These are phyloP conservation scores for Megaceryle maxima DNA, from an alignment of 2,113 vertebrate species.

Conservation along the genomic window DNA sequence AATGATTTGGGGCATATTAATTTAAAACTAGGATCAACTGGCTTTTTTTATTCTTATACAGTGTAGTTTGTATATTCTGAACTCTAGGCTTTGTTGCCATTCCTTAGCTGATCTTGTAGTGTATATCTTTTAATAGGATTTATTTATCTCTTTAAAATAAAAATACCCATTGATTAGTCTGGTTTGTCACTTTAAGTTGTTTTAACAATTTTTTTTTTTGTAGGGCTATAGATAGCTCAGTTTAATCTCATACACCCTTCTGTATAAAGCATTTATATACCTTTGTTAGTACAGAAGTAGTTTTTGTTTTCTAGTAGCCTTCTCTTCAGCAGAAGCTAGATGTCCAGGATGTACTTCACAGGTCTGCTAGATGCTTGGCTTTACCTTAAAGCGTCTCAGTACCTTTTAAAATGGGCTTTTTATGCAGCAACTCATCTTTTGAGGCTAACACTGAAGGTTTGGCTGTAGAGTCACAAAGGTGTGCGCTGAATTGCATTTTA, in stretches of 20 bases:
- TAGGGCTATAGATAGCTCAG: slow-evolving; percentile 68
- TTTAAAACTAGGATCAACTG: background rate
- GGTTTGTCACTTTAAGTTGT: background rate
- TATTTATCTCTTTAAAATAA: background rate
- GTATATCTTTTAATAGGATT: background rate
- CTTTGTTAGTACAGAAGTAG: background rate
- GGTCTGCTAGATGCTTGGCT: background rate
- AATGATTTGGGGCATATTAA: background rate
- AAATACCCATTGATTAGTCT: background rate
- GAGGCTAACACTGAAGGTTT: slow-evolving; percentile 63
- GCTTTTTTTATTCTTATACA: background rate
- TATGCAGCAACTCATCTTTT: slow-evolving; percentile 69
- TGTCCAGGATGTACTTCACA: background rate
- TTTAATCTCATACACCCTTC: background rate
- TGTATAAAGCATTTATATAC: background rate
- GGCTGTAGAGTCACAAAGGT: background rate
- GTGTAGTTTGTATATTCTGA: background rate
- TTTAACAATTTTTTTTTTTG: background rate
- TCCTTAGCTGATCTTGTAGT: background rate
- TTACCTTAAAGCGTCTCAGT: background rate
- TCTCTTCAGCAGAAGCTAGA: background rate
- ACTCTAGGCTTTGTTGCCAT: background rate
- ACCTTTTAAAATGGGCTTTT: background rate
- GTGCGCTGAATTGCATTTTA: background rate
- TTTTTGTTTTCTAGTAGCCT: background rate